Evolutionary conservation across 2,113 vertebrate genomes (phyloP), one percentile per base, ranked within the genome.

Genomic region (Mustela nigripes): DNA sequence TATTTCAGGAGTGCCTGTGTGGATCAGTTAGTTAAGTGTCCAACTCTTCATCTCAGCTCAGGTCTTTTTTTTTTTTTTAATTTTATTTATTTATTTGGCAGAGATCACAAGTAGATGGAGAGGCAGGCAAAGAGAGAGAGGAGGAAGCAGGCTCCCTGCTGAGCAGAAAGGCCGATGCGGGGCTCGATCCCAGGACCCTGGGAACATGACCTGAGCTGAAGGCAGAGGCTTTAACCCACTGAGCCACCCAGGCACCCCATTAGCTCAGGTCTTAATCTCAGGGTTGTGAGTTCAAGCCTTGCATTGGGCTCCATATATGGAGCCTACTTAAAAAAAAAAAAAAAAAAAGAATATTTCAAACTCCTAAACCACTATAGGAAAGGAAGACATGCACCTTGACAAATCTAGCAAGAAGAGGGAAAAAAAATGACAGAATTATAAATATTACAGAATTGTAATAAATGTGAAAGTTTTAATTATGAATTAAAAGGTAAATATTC

Each of bases 401-500:
- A 91, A 90, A 94, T 63, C 22, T 31, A 84, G 24, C 50, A 95
- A 80, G 26, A 95, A 89, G 15, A 42, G 10, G 39, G 62, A 95
- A 71, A 53, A 48, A 50, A 58, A 86, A n/a, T 74, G 48, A 31
- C 15, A 95, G n/a, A 69, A 96, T 89, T 69, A 93, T 56, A 36
- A 89, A 85, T 78, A 85, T 53, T 69, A 74, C 3, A 71, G 69
- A 94, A 78, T 15, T 94, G 0, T 89, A 79, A 58, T 50, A 63
- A 89, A 83, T 62, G 67, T 81, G n/a, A 81, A 92, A 36, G 22
- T 5, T 62, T 88, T 86, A 48, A 89, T 42, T 94, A 39, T 65
- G n/a, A 91, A 69, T 65, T 89, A 42, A 96, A 84, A 95, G 45
- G 21, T 8, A 92, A 50, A 56, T 5, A 87, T 97, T 94, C 14